Evolutionary conservation across 64 coral and sea anemone genomes (phyloP).

Genomic region (Orbicella faveolata): DNA sequence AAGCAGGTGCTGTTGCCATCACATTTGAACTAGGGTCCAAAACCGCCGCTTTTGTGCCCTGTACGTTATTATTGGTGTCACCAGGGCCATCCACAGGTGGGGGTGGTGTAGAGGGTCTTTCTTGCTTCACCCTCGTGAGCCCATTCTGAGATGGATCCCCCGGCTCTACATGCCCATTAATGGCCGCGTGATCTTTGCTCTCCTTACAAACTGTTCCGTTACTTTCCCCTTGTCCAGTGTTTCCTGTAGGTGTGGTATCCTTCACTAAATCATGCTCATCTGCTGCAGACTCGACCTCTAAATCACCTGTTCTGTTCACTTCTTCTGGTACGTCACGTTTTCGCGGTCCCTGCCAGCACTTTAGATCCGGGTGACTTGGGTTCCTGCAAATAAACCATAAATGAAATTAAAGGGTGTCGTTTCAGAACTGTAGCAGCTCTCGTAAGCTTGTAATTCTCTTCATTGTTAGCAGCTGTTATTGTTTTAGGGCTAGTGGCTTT

Average conservation of each 20-base stretch:
- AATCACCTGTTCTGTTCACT: neutral
- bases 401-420: neutral
- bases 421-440: no score
- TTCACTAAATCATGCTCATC: neutral
- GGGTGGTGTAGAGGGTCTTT: slow-evolving; percentile 4
- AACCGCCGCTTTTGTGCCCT: neutral
- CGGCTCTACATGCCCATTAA: slow-evolving; percentile 5
- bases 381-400: neutral
- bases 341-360: slow-evolving; percentile 1
- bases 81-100: neutral
- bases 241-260: neutral
- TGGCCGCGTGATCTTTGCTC: neutral
- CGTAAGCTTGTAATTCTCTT: no score
- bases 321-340: neutral
- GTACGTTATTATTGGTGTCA: slow-evolving; percentile 31
- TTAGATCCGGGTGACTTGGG: slow-evolving; percentile 18
- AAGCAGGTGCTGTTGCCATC: neutral
- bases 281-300: neutral
- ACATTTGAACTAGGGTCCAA: neutral
- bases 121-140: slow-evolving; percentile 16
- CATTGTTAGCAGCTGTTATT: no score
- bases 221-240: neutral
- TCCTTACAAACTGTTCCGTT: neutral
- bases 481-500: no score
- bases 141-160: neutral